Base-by-base conservation (phyloP, 2,888 invertebrate species). In the Phortica okadai region DNA sequence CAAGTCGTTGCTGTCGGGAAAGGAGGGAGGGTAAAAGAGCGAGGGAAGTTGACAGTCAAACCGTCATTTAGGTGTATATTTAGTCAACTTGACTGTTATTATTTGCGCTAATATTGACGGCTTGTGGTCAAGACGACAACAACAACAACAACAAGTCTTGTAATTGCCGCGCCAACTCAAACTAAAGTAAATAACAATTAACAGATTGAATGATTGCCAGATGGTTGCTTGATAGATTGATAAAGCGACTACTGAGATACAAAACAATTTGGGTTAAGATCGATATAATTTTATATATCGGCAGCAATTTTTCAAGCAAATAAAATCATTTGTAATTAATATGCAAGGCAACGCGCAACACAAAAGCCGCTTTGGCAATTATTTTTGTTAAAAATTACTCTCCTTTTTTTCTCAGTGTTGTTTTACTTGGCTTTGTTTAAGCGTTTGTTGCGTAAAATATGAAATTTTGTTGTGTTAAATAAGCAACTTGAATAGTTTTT, bases 31-130 rank as follows among this genome's bases (percentile, higher is more conserved):
- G 66, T 66, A 1, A 21, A 21, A 21, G 21, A 21, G 21, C 75
- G 33, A 5, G 33, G 62, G 44, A 64, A 59, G 50, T 59, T 73
- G 70, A 74, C 66, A n/a, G 50, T 16, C 59, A 62, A 33, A n/a
- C 42, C 45, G n/a, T 79, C 78, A 81, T 78, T 81, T 81, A 81
- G 77, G 10, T 16, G 16, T 62, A 11, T 54, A 70, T 50, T 70
- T 77, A 78, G 75, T 45, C 76, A 73, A 78, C 67, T 74, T 78
- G 76, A 85, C 87, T 88, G 86, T 88, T 87, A 89, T 88, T 88
- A 89, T 89, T 89, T 89, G 87, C 87, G 86, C 88, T 84, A 86
- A 85, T 86, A 88, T 86, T 89, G 88, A 87, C 89, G 88, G 89
- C 89, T 88, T 85, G 84, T 84, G 80, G 10, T 67, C 14, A n/a